Base-by-base conservation (phyloP, 2,888 invertebrate species). In the Lagria hirta region DNA sequence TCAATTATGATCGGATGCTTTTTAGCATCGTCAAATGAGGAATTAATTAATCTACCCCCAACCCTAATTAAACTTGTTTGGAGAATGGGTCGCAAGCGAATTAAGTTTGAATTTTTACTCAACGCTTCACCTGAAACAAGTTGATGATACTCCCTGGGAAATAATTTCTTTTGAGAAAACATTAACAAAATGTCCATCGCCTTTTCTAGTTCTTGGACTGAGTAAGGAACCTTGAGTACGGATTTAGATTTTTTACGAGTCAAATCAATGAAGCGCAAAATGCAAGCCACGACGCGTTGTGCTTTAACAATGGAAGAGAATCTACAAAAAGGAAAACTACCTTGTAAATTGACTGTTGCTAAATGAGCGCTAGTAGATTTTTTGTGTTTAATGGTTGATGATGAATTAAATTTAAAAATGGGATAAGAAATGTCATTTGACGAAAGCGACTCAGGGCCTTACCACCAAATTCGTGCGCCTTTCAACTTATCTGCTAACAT, bases 391-490 rank as follows among this genome's bases (percentile, higher is more conserved):
- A 6, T 4, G 6, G 6, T 4, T 18, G 4, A 4, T 7, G 6
- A n/a, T 27, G 2, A 8, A 11, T 4, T 12, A 2, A 27, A 12
- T 8, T 3, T 6, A 2, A 6, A 18, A 18, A 18, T 18, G 4
- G 27, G 27, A 10, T 12, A 27, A 3, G 10, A 3, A 2, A 2
- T 3, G 8, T 27, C 27, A 3, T 3, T 3, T 3, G 3, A 2
- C 2, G 34, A 34, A 5, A 34, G 11, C 34, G 21, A 34, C 2
- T 3, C 12, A 3, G 34, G 34, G 3, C 34, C 34, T 3, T 34
- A 12, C 21, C 12, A 24, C 23, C 34, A 34, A 4, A 12, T 5
- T 2, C 3, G 3, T 23, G 3, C 2, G 3, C 6, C 12, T 3
- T 10, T 11, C 2, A 34, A 3, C 3, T 4, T 3, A 8, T 2